A percentile compares a stretch with the other conserved stretches of the same genome.
These are phyloP conservation scores for Pseudochirops cupreus DNA, from an alignment of 2,797 vertebrate species.

Conservation along the genomic window DNA sequence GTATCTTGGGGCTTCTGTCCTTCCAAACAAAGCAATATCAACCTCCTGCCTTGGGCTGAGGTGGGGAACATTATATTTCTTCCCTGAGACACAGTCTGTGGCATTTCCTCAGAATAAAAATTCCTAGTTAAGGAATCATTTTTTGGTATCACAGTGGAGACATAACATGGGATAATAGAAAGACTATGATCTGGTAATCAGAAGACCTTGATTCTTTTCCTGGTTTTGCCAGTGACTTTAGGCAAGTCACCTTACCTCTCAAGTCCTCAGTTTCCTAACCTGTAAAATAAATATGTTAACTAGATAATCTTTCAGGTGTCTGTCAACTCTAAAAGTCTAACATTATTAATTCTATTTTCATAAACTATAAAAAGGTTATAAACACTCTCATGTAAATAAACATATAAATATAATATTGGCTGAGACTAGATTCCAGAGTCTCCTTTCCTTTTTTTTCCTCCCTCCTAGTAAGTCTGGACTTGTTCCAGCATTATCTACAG, in stretches of 20 bases:
- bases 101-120: neutral
- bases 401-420: slow-evolving; percentile 72
- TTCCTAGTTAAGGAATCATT: neutral
- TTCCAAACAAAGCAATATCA: neutral
- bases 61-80: neutral
- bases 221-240: neutral
- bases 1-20: neutral
- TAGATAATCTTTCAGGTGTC: neutral
- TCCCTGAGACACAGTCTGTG: neutral
- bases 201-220: neutral
- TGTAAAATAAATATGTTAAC: slow-evolving; percentile 13
- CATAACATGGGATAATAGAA: neutral
- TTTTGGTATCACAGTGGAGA: neutral
- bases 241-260: neutral
- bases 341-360: slow-evolving; percentile 70
- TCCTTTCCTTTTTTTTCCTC: slow-evolving; percentile 57
- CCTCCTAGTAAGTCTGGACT: slow-evolving; percentile 69
- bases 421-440: slow-evolving; percentile 75
- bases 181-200: neutral
- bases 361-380: slow-evolving; percentile 74
- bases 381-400: slow-evolving; percentile 74
- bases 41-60: neutral
- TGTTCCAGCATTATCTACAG: slow-evolving; percentile 82
- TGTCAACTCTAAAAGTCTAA: slow-evolving; percentile 57
- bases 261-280: neutral